These are phyloP conservation scores for Dasyurus viverrinus DNA, from an alignment of 2,113 vertebrate species.

Conservation along the genomic window DNA sequence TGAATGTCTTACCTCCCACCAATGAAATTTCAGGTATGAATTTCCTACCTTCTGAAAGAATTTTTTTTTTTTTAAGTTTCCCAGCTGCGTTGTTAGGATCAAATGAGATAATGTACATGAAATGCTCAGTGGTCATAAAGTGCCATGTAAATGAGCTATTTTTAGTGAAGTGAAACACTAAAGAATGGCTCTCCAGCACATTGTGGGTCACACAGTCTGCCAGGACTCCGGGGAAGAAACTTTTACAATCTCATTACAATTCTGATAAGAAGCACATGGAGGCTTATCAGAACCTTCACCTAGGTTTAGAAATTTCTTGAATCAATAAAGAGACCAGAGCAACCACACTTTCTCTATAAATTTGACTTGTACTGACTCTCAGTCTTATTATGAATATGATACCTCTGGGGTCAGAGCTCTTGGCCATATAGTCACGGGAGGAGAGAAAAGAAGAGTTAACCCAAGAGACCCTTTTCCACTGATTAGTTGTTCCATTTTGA, in stretches of 20 bases:
- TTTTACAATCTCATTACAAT: neutral
- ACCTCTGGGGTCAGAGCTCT: neutral
- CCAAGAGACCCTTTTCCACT: neutral
- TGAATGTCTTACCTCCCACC: neutral
- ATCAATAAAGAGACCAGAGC: conserved; percentile 31
- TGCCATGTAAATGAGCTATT: neutral
- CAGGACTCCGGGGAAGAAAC: neutral
- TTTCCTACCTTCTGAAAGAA: neutral
- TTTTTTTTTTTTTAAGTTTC: neutral
- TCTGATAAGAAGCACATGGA: neutral
- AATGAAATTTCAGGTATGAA: neutral
- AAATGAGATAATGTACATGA: neutral
- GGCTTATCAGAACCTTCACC: conserved; percentile 29
- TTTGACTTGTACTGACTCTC: neutral
- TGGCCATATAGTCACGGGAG: neutral
- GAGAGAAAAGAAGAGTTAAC: neutral
- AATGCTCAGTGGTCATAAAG: neutral
- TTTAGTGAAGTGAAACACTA: neutral
- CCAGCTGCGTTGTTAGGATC: neutral
- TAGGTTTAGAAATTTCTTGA: conserved; percentile 44
- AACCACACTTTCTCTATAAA: conserved; percentile 6
- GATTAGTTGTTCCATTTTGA: neutral
- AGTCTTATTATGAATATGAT: neutral
- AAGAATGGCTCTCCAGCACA: neutral
- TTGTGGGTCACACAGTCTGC: neutral